phyloP scores from a whole-genome alignment of 2,888 invertebrate species.

The Thereva unica region DNA sequence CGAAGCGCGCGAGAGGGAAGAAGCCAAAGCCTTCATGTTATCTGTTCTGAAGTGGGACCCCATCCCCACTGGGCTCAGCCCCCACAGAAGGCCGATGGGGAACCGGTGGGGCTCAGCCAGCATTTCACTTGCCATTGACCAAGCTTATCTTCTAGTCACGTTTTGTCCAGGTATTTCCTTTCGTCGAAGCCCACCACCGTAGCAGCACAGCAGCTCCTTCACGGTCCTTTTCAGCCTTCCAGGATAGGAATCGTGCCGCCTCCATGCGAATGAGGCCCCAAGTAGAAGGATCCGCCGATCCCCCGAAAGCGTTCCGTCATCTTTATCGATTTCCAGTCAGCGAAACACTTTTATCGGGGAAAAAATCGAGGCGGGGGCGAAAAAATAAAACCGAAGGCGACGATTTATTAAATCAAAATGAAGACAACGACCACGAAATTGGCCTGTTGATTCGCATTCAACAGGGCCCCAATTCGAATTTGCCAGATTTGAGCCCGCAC shows the following conservation, averaged over 20 bases:
- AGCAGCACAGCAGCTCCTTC: no score
- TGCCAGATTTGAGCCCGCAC: background rate
- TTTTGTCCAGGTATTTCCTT: slow-evolving; percentile 40
- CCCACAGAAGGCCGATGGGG: background rate
- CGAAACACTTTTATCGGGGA: slow-evolving; percentile 27
- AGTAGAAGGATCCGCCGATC: slow-evolving; percentile 9
- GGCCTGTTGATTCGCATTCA: slow-evolving; percentile 39
- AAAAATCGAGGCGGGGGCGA: background rate
- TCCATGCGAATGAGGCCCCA: background rate
- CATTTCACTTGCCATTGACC: slow-evolving; percentile 11
- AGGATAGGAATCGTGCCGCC: slow-evolving; percentile 2
- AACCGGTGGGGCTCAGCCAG: background rate
- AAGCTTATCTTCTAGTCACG: slow-evolving; percentile 41
- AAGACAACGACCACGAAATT: slow-evolving; percentile 26
- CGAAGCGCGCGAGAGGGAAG: slow-evolving; percentile 30
- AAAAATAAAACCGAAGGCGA: slow-evolving; percentile 14
- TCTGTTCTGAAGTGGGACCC: slow-evolving; percentile 2
- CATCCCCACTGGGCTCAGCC: background rate
- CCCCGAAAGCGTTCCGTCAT: slow-evolving; percentile 35
- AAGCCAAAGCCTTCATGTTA: slow-evolving; percentile 9
- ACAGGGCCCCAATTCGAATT: slow-evolving; percentile 14
- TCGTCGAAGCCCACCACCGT: background rate
- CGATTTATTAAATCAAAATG: slow-evolving; percentile 39
- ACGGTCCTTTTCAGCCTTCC: no score
- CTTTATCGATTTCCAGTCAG: slow-evolving; percentile 41